These are phyloP conservation scores for Lycorma delicatula DNA, from an alignment of 1,140 invertebrate species.

Conservation along the genomic window DNA sequence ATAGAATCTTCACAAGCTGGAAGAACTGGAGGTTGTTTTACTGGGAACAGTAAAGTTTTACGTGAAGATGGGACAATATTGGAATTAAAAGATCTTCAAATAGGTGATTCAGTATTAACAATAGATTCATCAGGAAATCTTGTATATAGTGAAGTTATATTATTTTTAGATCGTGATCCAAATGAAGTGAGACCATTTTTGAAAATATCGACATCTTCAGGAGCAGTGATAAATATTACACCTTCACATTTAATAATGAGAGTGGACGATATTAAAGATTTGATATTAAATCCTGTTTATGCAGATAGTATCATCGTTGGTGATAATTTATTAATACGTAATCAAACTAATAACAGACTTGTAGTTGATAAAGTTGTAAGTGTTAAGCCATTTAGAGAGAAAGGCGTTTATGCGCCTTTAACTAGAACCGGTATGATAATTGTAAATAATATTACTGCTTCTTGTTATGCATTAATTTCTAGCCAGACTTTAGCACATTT, in stretches of 20 bases:
- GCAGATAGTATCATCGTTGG: slow-evolving; percentile 47
- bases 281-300: slow-evolving; percentile 42
- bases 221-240: slow-evolving; percentile 65
- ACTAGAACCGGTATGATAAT: slow-evolving; percentile 80
- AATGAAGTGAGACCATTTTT: slow-evolving; percentile 59
- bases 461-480: slow-evolving; percentile 87
- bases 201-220: slow-evolving; percentile 57
- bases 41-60: slow-evolving; percentile 50
- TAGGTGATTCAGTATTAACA: slow-evolving; percentile 78
- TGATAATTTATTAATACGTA: slow-evolving; percentile 44
- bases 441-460: slow-evolving; percentile 82
- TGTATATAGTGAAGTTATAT: slow-evolving; percentile 75
- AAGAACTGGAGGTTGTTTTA: slow-evolving; percentile 75
- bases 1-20: slow-evolving; percentile 83
- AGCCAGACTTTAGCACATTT: slow-evolving; percentile 77
- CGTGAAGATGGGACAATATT: slow-evolving; percentile 44
- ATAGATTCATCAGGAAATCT: slow-evolving; percentile 53
- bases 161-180: slow-evolving; percentile 77
- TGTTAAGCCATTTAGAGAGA: slow-evolving; percentile 45
- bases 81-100: slow-evolving; percentile 50
- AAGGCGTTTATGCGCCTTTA: slow-evolving; percentile 83
- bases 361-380: slow-evolving; percentile 47
- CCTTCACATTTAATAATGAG: slow-evolving; percentile 68
- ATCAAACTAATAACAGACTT: slow-evolving; percentile 37
- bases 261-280: slow-evolving; percentile 8